Evolutionary conservation across 1,140 invertebrate species (phyloP).

Genomic region (Centruroides vittatus): DNA sequence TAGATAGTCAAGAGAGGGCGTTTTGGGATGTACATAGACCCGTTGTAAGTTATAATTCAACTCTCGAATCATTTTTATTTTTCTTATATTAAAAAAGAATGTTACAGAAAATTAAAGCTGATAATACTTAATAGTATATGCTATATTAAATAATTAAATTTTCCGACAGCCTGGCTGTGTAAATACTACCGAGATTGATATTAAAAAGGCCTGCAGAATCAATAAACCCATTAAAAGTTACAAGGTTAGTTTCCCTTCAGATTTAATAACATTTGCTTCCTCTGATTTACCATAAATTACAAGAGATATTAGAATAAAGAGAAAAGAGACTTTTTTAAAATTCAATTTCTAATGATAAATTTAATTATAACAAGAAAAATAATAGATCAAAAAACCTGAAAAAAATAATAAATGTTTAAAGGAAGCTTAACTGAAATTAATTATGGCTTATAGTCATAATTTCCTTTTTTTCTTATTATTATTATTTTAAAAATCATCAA

Average conservation of each 20-base stretch:
- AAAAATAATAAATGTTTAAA: not conserved
- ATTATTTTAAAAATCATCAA: not conserved
- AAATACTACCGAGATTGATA: constrained; percentile 96
- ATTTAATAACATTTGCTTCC: no score
- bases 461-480: not conserved
- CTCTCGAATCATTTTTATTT: not conserved
- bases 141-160: not conserved
- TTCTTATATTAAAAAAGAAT: no score
- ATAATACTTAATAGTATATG: not conserved
- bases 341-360: not conserved
- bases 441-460: not conserved
- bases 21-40: constrained; percentile 99
- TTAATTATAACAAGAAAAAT: not conserved
- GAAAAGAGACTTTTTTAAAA: not conserved
- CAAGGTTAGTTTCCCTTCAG: constrained; percentile 21
- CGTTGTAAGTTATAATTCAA: constrained; percentile 46
- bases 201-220: constrained; percentile 84
- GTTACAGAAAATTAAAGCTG: not conserved
- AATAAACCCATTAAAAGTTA: constrained; percentile 28
- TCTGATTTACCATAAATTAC: not conserved
- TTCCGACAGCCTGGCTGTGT: constrained; percentile 77
- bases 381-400: not conserved
- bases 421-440: no score
- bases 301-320: not conserved
- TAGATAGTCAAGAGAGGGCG: constrained; percentile 95